These are phyloP conservation scores for Diachasma alloeum DNA, from an alignment of 1,140 invertebrate genomes.

Conservation along the genomic window DNA sequence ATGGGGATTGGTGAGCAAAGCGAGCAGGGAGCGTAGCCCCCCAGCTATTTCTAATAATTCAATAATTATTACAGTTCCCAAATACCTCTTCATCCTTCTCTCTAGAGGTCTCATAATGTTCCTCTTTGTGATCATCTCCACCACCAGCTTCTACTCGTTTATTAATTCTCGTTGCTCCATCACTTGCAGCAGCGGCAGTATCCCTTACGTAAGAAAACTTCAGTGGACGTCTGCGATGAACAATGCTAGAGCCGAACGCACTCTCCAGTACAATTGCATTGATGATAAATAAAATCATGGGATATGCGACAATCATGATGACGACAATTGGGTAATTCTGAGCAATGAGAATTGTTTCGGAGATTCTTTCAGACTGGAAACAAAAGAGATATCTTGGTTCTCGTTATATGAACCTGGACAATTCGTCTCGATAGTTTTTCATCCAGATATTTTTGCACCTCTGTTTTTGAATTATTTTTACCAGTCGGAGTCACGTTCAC, in stretches of 20 bases:
- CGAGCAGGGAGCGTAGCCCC: no score
- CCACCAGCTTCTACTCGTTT: conserved; percentile 42
- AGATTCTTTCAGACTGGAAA: background rate
- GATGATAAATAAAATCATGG: background rate
- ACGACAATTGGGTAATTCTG: background rate
- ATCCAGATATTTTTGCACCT: background rate
- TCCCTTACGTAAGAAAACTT: conserved; percentile 39
- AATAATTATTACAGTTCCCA: no score
- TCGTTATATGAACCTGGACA: background rate
- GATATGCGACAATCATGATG: background rate
- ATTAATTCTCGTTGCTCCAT: conserved; percentile 31
- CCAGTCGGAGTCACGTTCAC: background rate
- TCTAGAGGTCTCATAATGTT: conserved; percentile 40
- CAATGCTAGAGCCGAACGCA: conserved; percentile 17
- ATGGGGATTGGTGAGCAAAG: no score
- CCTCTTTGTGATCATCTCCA: conserved; percentile 44
- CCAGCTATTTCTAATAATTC: no score
- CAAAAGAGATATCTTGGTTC: background rate
- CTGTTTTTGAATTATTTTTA: background rate
- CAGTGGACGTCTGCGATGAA: conserved; percentile 29
- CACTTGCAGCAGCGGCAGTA: conserved; percentile 35
- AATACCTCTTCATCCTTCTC: conserved; percentile 52
- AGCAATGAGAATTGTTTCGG: background rate
- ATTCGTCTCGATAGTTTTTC: background rate
- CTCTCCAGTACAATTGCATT: background rate